Evolutionary conservation across 2,888 invertebrate genomes (phyloP).

Genomic region (Antheraea assamensis): DNA sequence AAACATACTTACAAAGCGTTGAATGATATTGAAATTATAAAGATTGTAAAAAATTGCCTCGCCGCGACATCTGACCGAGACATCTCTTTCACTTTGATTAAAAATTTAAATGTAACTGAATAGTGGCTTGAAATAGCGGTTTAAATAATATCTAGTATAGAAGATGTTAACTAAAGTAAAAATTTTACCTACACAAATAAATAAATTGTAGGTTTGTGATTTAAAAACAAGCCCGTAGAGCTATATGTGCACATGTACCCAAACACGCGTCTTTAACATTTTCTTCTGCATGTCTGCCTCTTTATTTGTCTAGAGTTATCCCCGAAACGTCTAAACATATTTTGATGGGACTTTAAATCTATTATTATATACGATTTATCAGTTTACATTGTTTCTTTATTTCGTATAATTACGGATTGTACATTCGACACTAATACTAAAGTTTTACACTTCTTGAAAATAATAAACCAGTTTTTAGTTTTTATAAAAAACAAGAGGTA

Average conservation of each 20-base stretch:
- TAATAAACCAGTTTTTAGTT: neutral
- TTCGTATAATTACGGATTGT: no score
- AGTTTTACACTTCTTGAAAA: neutral
- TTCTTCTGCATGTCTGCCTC: no score
- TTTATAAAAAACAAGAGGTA: neutral
- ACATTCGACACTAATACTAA: neutral
- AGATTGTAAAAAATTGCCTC: neutral
- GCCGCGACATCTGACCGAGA: neutral
- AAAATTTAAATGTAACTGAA: neutral
- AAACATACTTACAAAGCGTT: neutral
- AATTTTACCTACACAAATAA: neutral
- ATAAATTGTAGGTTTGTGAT: neutral
- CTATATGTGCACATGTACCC: no score
- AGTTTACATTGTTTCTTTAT: no score
- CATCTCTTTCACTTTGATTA: neutral
- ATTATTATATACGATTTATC: no score
- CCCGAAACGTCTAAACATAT: no score
- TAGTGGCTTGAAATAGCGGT: neutral
- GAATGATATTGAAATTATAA: neutral
- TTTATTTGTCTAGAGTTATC: no score
- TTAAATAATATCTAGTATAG: neutral
- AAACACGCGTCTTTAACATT: no score
- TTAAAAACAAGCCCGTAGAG: no score
- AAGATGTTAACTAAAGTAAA: neutral
- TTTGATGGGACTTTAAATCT: no score